A percentile compares a stretch with the other conserved stretches of the same genome.
phyloP scores from a whole-genome alignment of 2,797 vertebrate species.

The Myotis findleyi region DNA sequence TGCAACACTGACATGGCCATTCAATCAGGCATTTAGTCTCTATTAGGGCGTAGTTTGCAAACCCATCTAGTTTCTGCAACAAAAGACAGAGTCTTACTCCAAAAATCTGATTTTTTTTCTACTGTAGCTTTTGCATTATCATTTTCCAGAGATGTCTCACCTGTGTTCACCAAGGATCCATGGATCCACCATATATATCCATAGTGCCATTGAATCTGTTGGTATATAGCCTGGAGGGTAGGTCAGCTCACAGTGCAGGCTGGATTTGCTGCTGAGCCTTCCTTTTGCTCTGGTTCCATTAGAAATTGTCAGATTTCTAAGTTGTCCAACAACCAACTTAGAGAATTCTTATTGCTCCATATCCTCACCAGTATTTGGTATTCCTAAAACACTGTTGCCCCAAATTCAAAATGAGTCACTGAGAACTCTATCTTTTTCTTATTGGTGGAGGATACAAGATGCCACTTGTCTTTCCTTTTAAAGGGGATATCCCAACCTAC shows the following conservation, averaged over 20 bases:
- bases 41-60: background rate
- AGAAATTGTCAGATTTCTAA: background rate
- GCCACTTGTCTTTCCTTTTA: background rate
- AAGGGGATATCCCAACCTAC: background rate
- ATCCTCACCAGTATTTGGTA: background rate
- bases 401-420: background rate
- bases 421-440: background rate
- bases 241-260: background rate
- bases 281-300: background rate
- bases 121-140: background rate
- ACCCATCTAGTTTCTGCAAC: background rate
- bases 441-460: background rate
- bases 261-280: background rate
- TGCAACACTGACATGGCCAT: background rate
- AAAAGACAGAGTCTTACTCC: background rate
- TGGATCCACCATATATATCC: background rate
- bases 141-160: background rate
- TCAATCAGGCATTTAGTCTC: background rate
- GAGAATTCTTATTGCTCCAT: background rate
- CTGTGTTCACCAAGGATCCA: background rate
- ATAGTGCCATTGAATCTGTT: background rate
- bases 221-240: background rate
- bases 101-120: constrained; percentile 7
- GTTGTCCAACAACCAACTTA: background rate
- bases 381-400: background rate